Evolutionary conservation across 2,113 vertebrate genomes (phyloP), one percentile per base, ranked within the genome.

Genomic region (Amphiprion percula): DNA sequence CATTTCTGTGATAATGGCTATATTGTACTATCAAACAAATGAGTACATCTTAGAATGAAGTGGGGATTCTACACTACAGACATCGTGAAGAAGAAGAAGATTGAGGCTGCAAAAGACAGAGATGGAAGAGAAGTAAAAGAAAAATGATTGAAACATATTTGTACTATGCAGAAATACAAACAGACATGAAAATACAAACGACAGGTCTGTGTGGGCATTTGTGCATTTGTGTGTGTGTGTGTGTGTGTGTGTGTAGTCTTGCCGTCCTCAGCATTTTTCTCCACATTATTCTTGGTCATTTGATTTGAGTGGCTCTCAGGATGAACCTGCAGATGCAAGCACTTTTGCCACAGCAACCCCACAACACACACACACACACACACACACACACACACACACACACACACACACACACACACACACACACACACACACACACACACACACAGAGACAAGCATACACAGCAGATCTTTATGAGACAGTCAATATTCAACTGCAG

Each of bases 251-350:
- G 68, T 41, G 12, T 11, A 58, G 84, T 88, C 67, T 71, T 79
- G 88, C 91, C 58, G 19, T 80, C 74, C 80, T 93, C 89, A 94
- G 93, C 91, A 87, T 86, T 91, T 91, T 88, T 84, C 69, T 62
- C 23, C 83, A 84, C 88, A 89, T 93, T 91, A 91, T 92, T 91
- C 87, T 83, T 90, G 89, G 79, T 84, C 86, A 89, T 90, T 88
- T 81, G 89, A 91, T 93, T 92, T 92, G 88, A 83, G 87, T 89
- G 85, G 75, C 78, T 87, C 89, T 87, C 68, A 84, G 80, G 87
- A 79, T 80, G 78, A 91, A 91, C 74, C 89, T 90, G 90, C 92
- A 30, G 60, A 92, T 78, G 86, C 84, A 87, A 90, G 92, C 91
- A 92, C 71, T 93, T 91, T 84, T 88, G 26, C 14, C 66, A 71